Base-by-base conservation (phyloP, 2,113 vertebrate species). In the Lanius collurio region DNA sequence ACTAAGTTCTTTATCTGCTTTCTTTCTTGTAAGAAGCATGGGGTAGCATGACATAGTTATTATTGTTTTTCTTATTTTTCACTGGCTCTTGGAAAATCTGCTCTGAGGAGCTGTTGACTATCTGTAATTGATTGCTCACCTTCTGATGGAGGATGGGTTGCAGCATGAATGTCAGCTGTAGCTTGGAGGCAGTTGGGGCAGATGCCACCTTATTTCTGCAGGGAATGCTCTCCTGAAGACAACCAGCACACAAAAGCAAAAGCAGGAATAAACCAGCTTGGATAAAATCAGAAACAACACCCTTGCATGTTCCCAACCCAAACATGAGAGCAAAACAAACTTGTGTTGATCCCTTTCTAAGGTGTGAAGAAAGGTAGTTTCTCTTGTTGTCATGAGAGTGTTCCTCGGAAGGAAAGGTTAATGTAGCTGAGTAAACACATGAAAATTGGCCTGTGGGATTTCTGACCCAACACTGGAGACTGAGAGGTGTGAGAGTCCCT, bases 211-310 rank as follows among this genome's bases (percentile, higher is more conserved):
- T 92, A 56, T 94, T 94, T 87, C 52, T 89, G 35, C 22, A 27
- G 75, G 37, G 59, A 92, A 96, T 84, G 50, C 42, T 88, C 52
- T 93, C 56, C 68, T 59, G 67, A 87, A 94, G 70, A 92, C 71
- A 93, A 60, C 15, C 89, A 63, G 75, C 89, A 70, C 44, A 90
- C 20, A 0, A 96, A 94, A 95, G 44, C 5, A 18, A 82, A 81
- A 83, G 76, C 33, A 89, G 37, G 28, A 90, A 94, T 88, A 80
- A 92, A 93, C 46, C 37, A 82, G 41, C 57, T 64, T n/a, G 85
- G 87, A 91, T 94, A 94, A 90, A 91, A 94, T 93, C 88, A 96
- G 89, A 77, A 95, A 64, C 37, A 91, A 81, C 81, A 60, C 44
- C 31, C 52, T 47, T 83, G 49, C 30, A 69, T 78, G 47, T 87